Evolutionary conservation across 2,113 vertebrate genomes (phyloP), one percentile per base, ranked within the genome.

Genomic region (Lepus europaeus): DNA sequence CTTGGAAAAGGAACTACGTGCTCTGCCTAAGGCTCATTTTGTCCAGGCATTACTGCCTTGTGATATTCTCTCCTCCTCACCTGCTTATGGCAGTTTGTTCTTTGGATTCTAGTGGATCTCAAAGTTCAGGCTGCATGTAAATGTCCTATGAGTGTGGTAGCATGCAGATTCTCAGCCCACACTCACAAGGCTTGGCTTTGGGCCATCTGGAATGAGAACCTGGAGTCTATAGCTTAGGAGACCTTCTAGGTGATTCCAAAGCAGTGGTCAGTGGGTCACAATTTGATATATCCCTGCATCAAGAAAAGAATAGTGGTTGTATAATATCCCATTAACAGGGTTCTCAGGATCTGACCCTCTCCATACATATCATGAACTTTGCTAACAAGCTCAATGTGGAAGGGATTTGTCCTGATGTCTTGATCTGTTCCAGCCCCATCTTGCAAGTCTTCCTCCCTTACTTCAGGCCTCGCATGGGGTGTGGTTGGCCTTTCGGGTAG

Each of bases 1-100:
- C 0, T 6, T 0, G 22, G 5, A 56, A 11, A 31, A 29, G 79
- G 33, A 56, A 61, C 51, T 16, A 11, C 3, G 0, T 3, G 8
- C 31, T 51, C 33, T 33, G 20, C 20, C 16, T 20, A 11, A 29
- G 9, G 17, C 36, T 51, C 13, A 1, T 5, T 13, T 39, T 29
- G 9, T 68, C 19, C 53, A 80, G 88, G 45, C 56, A 36, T 16
- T 0, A 2, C 77, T 27, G 14, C 83, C 66, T 88, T 22, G 0
- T 13, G 77, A 8, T 9, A 8, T 20, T 19, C 29, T 33, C 31
- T 8, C 19, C 33, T 36, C 39, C 2, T n/a, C 31, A 56, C 56
- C 31, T 14, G 6, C 25, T 33, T 45, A 7, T 17, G 56, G 23
- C 23, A 53, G 12, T 33, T 9, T 13, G 2, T 36, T 29, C 23